A percentile compares a stretch with the other conserved stretches of the same genome.
Evolutionary conservation across 2,888 invertebrate species (phyloP).

Genomic region (Gastracanthus pulcherrimus): DNA sequence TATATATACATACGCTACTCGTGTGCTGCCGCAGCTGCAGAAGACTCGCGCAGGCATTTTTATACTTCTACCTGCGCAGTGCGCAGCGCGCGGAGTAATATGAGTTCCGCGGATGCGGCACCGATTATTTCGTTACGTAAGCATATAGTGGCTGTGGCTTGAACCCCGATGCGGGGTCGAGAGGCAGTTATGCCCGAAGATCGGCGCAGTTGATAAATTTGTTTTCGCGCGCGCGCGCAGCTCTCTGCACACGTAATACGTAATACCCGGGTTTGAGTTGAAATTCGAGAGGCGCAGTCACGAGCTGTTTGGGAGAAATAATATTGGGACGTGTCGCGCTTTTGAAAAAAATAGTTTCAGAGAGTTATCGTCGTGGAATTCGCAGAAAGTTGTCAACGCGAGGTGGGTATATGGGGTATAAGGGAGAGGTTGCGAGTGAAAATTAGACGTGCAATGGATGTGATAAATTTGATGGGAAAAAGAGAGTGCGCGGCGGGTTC

Average conservation of each 20-base stretch:
- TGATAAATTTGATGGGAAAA: conserved; percentile 1
- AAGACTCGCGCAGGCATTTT: background rate
- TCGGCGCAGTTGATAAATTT: background rate
- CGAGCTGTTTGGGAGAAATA: background rate
- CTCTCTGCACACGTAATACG: too few species aligned
- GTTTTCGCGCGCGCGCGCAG: background rate
- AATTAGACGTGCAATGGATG: background rate
- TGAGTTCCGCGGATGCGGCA: background rate
- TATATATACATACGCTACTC: background rate
- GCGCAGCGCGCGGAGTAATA: background rate
- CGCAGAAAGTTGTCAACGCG: conserved; percentile 14
- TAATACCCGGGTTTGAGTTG: too few species aligned
- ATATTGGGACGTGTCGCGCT: background rate
- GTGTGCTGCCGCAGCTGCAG: too few species aligned
- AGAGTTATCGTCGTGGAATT: conserved; percentile 8
- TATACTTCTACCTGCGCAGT: background rate
- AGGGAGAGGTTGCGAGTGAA: too few species aligned
- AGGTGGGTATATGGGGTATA: too few species aligned
- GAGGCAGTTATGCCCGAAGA: background rate
- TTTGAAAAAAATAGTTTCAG: background rate
- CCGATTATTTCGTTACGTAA: conserved; percentile 25
- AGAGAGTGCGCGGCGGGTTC: too few species aligned
- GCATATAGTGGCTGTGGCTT: background rate
- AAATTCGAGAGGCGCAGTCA: background rate
- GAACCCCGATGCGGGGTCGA: background rate